Evolutionary conservation across 2,888 invertebrate genomes (phyloP).

Genomic region (Leptopilina myrica): DNA sequence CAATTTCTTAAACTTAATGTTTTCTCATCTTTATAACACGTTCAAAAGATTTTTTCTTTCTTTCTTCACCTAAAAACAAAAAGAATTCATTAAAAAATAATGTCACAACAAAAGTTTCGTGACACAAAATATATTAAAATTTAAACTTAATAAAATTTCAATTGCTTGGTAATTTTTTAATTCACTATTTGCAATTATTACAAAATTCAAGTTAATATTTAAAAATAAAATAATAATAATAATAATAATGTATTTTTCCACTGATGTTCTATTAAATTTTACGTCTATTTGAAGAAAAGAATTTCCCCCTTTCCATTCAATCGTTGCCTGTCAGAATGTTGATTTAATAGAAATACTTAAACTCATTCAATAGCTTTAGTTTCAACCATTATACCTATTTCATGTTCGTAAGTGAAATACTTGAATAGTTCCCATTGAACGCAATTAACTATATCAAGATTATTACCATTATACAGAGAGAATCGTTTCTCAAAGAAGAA

Average conservation of each 20-base stretch:
- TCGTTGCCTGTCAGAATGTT: conserved; percentile 1
- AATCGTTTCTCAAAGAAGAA: too few relatives aligned
- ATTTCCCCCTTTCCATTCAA: not conserved
- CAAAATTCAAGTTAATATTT: too few relatives aligned
- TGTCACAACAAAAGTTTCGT: too few relatives aligned
- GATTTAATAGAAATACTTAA: conserved; percentile 35
- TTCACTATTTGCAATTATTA: too few relatives aligned
- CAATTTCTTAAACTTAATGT: conserved; percentile 5
- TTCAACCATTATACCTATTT: conserved; percentile 21
- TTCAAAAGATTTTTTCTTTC: not conserved
- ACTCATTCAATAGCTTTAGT: conserved; percentile 29
- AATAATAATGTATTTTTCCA: too few relatives aligned
- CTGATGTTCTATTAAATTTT: too few relatives aligned
- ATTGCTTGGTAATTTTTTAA: too few relatives aligned
- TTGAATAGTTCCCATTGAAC: not conserved
- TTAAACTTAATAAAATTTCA: too few relatives aligned
- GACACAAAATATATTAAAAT: too few relatives aligned
- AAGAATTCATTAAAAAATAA: too few relatives aligned
- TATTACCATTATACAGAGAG: not conserved
- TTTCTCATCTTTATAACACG: not conserved
- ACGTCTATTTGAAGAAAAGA: not conserved
- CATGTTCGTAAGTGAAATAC: conserved; percentile 19
- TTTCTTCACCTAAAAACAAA: not conserved
- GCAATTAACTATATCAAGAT: conserved; percentile 16
- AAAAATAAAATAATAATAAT: too few relatives aligned